Conservation (phyloP, 1,140 invertebrate genomes). For the Lepidurus packardi region DNA sequence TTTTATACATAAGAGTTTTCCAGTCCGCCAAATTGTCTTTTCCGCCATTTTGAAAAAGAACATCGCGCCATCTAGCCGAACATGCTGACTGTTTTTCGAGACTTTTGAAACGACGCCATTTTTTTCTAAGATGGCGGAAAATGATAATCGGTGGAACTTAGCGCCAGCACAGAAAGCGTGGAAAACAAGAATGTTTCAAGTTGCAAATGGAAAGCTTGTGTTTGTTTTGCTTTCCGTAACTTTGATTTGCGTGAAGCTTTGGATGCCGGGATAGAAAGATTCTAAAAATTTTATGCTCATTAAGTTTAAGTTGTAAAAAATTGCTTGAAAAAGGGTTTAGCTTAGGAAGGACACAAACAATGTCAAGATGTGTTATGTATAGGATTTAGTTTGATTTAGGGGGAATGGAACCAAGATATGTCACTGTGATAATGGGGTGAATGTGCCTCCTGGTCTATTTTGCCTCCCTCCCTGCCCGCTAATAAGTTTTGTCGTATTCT, state of each 20-base stretch:
- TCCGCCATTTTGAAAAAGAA: no score
- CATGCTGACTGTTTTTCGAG: no score
- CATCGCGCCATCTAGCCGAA: no score
- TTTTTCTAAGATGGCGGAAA: no score
- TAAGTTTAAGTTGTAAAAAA: not conserved
- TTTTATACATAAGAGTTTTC: no score
- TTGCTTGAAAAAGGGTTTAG: not conserved
- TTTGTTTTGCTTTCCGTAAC: not conserved
- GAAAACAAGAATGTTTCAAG: not conserved
- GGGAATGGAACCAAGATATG: slow-evolving; percentile 21
- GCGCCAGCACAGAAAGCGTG: no score
- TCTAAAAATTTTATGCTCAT: not conserved
- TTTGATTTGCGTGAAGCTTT: not conserved
- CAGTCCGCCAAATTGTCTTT: no score
- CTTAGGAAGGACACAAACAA: not conserved
- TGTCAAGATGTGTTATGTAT: not conserved
- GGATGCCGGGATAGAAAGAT: not conserved
- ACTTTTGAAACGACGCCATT: no score
- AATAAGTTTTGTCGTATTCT: not conserved
- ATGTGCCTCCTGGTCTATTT: slow-evolving; percentile 21
- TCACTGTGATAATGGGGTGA: slow-evolving; percentile 21
- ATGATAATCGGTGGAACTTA: no score
- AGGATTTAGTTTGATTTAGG: not conserved
- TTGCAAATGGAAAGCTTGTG: not conserved
- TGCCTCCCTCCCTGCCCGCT: slow-evolving; percentile 7